Evolutionary conservation across 2,113 vertebrate species (phyloP), one percentile per base, ranked within the genome.

Genomic region (Nettapus auritus): DNA sequence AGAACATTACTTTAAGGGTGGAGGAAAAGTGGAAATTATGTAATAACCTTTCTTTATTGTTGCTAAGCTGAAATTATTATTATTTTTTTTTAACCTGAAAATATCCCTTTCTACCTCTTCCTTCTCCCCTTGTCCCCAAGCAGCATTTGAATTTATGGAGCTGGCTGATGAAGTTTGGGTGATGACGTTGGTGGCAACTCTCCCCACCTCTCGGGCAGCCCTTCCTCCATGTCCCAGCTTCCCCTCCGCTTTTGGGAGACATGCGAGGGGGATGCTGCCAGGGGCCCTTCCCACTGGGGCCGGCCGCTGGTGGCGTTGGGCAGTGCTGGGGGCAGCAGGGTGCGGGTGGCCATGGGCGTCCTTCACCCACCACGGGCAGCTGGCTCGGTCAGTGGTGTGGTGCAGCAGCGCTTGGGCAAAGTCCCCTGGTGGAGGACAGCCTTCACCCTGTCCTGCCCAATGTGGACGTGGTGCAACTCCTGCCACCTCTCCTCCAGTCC

Each of bases 1-100:
- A 94, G 93, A 97, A 93, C 94, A 56, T 96, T 82, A 93, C 98
- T 98, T 96, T 88, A 97, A 95, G 98, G 98, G 97, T 90, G 93
- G 97, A 97, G 97, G 89, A 63, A 80, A 90, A 90, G 93, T 89
- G 82, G 95, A 16, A 67, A 86, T 88, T 89, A 74, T 86, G 87
- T 91, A 81, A 97, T 93, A 75, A 55, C 63, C 42, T 42, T 44
- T 18, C 22, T 9, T 13, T 88, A n/a, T 40, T 40, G 63, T 36
- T 80, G 57, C 48, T 6, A 3, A n/a, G 50, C 36, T 33, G 9
- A 40, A 68, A 55, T 77, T 26, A 44, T 44, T 31, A 4, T 48
- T 50, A 22, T 50, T 9, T 59, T 94, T 90, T 88, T 87, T 93
- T 75, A 25, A 2, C 76, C 36, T 57, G 34, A 18, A 76, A 79